Percentiles rank a stretch among this genome's conserved stretches.
Evolutionary conservation across 1,140 invertebrate genomes (phyloP).

Genomic region (Drosophila teissieri): DNA sequence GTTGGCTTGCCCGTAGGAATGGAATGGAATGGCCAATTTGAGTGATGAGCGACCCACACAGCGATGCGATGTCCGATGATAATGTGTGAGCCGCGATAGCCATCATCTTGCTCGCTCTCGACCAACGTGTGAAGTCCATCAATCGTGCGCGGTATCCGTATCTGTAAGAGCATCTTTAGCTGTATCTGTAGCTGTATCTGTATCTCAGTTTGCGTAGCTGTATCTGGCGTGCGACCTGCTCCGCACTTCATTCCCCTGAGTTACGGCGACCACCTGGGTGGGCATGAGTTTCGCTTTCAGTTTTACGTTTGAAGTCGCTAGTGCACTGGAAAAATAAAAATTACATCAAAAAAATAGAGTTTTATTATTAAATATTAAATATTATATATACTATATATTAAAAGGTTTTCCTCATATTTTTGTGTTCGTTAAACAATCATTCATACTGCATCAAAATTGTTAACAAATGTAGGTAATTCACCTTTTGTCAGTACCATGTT

Average conservation of each 20-base stretch:
- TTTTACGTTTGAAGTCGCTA: slow-evolving; percentile 67
- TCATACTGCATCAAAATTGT: no score
- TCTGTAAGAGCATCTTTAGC: not conserved
- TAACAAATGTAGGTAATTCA: no score
- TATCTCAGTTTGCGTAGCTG: slow-evolving; percentile 30
- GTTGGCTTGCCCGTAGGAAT: slow-evolving; percentile 6
- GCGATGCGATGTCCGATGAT: slow-evolving; percentile 46
- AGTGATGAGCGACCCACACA: slow-evolving; percentile 79
- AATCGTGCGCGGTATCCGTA: slow-evolving; percentile 61
- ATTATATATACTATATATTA: no score
- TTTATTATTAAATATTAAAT: no score
- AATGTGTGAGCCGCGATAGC: slow-evolving; percentile 69
- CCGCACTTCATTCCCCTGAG: slow-evolving; percentile 21
- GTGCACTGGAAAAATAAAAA: no score
- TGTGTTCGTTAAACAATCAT: no score
- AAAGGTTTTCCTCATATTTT: no score
- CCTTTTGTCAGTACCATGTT: no score
- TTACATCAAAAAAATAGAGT: no score
- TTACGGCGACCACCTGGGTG: slow-evolving; percentile 61
- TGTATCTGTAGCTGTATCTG: slow-evolving; percentile 12
- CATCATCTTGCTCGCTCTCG: slow-evolving; percentile 45
- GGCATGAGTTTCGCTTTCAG: slow-evolving; percentile 74
- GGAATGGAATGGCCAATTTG: slow-evolving; percentile 63
- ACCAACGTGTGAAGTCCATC: slow-evolving; percentile 48
- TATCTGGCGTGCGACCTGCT: slow-evolving; percentile 62